Evolutionary conservation across 2,888 invertebrate species (phyloP).

Genomic region (Trachelus stipa): DNA sequence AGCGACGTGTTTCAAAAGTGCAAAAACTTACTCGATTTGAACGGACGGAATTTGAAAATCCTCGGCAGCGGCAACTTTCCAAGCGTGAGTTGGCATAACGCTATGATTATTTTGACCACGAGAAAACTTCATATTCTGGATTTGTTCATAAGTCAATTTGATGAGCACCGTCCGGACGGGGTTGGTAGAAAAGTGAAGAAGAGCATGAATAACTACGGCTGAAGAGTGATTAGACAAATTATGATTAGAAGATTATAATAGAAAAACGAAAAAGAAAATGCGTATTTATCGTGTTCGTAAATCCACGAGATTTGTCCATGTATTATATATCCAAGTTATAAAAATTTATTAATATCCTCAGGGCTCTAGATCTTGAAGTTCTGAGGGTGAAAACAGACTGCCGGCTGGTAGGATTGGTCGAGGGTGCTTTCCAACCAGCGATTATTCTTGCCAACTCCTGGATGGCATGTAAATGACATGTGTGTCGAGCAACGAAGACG

Average conservation of each 20-base stretch:
- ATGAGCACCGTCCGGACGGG: background rate
- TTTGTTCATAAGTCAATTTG: background rate
- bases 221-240: too few species aligned
- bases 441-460: conserved; percentile 27
- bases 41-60: background rate
- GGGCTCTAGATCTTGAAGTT: background rate
- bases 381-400: conserved; percentile 25
- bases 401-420: conserved; percentile 18
- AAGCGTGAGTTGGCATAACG: background rate
- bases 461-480: conserved; percentile 28
- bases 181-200: background rate
- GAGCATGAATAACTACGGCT: background rate
- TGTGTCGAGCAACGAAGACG: conserved; percentile 16
- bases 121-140: background rate
- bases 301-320: background rate
- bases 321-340: background rate
- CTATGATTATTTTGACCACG: background rate
- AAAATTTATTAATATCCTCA: background rate
- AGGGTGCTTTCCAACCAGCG: conserved; percentile 26
- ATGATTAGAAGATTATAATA: too few species aligned
- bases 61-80: background rate
- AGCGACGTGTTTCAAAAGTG: too few species aligned
- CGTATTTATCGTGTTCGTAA: background rate
- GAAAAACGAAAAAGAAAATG: background rate
- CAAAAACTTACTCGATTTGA: background rate